Conservation (phyloP, 2,797 vertebrate species). For the Danionella dracula region DNA sequence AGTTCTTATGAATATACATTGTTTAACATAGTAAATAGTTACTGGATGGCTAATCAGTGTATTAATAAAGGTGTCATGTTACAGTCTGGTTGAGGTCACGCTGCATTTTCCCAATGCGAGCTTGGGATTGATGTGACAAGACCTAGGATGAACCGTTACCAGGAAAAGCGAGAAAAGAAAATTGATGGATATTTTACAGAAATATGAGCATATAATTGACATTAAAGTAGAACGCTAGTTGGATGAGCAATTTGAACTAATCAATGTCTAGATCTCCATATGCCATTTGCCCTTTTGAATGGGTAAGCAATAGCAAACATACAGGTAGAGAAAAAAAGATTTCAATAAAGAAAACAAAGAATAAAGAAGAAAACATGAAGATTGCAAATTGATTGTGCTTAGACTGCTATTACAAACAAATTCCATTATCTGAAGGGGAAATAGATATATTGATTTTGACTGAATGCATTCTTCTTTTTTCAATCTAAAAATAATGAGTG, state of each 20-base stretch:
- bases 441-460: constrained; percentile 36
- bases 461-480: constrained; percentile 24
- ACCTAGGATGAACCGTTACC: too few relatives aligned
- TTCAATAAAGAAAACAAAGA: background rate
- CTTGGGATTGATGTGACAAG: too few relatives aligned
- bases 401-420: constrained; percentile 28
- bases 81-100: too few relatives aligned
- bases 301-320: background rate
- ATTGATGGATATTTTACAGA: too few relatives aligned
- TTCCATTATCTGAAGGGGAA: constrained; percentile 36
- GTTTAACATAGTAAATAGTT: too few relatives aligned
- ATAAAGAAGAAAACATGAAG: constrained; percentile 8
- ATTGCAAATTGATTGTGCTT: constrained; percentile 29
- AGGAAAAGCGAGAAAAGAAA: too few relatives aligned
- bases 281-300: background rate
- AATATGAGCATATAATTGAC: too few relatives aligned
- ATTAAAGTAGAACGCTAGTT: too few relatives aligned
- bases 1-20: too few relatives aligned
- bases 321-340: background rate
- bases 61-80: too few relatives aligned
- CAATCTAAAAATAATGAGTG: constrained; percentile 35
- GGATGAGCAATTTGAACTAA: background rate
- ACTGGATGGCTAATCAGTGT: too few relatives aligned
- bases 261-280: background rate
- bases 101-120: too few relatives aligned